Evolutionary conservation across 2,797 vertebrate genomes (phyloP), one percentile per base, ranked within the genome.

Genomic region (Falco berigora): DNA sequence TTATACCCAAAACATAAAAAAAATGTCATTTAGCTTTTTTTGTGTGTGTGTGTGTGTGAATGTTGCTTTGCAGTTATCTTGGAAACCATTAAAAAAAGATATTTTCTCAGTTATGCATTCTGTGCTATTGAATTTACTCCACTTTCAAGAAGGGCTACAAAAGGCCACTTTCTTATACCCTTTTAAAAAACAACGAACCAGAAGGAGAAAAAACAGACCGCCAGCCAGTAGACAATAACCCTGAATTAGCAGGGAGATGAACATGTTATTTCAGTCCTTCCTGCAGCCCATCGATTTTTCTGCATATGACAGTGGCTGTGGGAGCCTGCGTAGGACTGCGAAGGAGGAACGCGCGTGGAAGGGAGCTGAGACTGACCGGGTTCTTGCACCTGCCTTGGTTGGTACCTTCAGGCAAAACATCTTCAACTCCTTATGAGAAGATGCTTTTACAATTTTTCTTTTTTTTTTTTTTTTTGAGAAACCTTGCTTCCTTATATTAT

Each of bases 261-360:
- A 71, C 12, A 8, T 0, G 2, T 63, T 47, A 10, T 69, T 82
- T 13, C 76, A 72, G 40, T 44, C 40, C 15, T 46, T 76, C 32
- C 69, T 55, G n/a, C 75, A 25, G 27, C 25, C 80, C 40, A 25
- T 34, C 9, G 4, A 6, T 86, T 56, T 59, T 92, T 49, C 36
- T 71, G 36, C 7, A 1, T 56, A 4, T 30, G 40, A 68, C 23
- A 47, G n/a, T 2, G 3, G 4, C 19, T 0, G 0, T 42, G 50
- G 67, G 38, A 73, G 12, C 17, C 22, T 42, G 4, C 2, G 0
- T 27, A 8, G 18, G 52, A 50, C 30, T 86, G 23, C 0, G 1
- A n/a, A 42, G 32, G 76, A 76, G 44, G 25, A 55, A 36, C 2
- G 9, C 68, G 40, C 14, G 59, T 76, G 24, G 27, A 68, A 38